Evolutionary conservation across 2,797 vertebrate species (phyloP).

Genomic region (Crax fasciolata): DNA sequence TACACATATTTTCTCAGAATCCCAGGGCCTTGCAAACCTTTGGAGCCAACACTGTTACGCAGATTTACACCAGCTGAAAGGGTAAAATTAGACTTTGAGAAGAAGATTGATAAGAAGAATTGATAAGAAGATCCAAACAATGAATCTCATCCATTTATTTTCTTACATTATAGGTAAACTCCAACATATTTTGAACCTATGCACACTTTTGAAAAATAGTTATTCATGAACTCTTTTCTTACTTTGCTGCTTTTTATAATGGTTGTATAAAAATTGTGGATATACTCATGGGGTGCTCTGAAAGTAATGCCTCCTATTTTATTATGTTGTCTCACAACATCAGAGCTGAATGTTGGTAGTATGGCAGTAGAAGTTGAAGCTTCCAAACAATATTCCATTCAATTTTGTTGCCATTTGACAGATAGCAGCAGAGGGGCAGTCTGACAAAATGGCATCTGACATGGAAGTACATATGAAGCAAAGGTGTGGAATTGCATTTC

Average conservation of each 20-base stretch:
- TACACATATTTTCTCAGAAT: not conserved
- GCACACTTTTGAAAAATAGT: not conserved
- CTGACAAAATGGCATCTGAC: too few species aligned
- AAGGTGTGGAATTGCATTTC: not conserved
- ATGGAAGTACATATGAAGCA: not conserved
- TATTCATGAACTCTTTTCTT: not conserved
- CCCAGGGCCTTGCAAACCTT: not conserved
- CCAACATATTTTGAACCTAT: not conserved
- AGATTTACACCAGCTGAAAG: not conserved
- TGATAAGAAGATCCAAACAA: not conserved
- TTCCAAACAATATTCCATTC: not conserved
- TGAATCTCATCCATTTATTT: not conserved
- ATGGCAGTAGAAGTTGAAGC: not conserved
- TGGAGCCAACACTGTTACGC: fast-evolving
- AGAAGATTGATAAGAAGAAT: too few species aligned
- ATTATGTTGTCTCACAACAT: not conserved
- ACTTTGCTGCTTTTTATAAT: not conserved
- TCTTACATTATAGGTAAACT: not conserved
- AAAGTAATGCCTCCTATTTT: not conserved
- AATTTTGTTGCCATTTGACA: not conserved
- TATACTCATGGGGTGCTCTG: not conserved
- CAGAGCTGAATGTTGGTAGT: not conserved
- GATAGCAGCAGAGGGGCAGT: not conserved
- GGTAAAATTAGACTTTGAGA: not conserved
- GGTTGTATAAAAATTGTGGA: not conserved